phyloP scores from a whole-genome alignment of 2,113 vertebrate genomes.

The Microcebus griseorufus region DNA sequence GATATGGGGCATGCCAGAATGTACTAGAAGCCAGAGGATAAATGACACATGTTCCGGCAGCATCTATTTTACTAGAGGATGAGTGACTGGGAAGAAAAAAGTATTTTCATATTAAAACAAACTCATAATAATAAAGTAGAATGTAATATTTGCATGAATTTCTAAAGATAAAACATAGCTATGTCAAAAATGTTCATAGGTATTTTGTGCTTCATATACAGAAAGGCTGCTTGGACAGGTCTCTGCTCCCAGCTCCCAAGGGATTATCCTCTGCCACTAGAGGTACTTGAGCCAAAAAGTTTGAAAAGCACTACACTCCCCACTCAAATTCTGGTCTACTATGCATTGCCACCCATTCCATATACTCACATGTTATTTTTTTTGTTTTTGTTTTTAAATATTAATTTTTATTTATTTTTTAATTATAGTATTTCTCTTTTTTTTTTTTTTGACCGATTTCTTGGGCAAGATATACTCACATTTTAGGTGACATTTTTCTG shows the following conservation, averaged over 20 bases:
- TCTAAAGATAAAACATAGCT: constrained; percentile 39
- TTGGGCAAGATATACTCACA: background rate
- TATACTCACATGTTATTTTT: constrained; percentile 11
- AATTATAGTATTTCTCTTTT: too few species aligned
- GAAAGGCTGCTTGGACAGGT: background rate
- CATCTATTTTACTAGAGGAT: background rate
- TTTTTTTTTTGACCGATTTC: too few species aligned
- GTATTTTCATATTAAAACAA: constrained; percentile 25
- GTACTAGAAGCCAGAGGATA: background rate
- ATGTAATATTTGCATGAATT: constrained; percentile 16
- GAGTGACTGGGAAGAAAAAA: background rate
- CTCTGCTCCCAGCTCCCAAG: background rate
- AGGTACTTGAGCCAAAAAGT: background rate
- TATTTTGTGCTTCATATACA: constrained; percentile 4
- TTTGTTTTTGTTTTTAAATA: too few species aligned
- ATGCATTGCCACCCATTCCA: background rate
- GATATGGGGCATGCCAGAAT: background rate
- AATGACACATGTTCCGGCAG: background rate
- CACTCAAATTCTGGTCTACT: background rate
- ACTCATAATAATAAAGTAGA: constrained; percentile 32
- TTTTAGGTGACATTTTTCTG: constrained; percentile 35
- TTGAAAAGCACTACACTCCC: background rate
- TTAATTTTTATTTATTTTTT: too few species aligned
- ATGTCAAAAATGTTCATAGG: background rate
- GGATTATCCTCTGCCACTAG: background rate